phyloP scores from a whole-genome alignment of 30 jellyfish, hydroid and myxozoan species.

The Aurelia sp. region DNA sequence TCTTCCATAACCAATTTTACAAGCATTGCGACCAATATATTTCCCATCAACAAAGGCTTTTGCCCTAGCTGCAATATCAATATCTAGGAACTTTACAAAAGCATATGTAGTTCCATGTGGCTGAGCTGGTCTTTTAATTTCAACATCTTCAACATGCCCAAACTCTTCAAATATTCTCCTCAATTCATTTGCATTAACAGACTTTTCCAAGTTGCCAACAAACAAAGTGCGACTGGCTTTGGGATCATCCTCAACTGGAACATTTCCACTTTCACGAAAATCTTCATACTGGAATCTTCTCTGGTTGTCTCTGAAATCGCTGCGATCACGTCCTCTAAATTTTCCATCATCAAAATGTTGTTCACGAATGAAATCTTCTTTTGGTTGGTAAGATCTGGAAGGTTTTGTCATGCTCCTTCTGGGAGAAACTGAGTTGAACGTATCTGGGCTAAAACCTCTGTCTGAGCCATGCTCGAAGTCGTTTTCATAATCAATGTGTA shows the following conservation, averaged over 20 bases:
- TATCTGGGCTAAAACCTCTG: slow-evolving; percentile 70
- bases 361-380: slow-evolving; percentile 63
- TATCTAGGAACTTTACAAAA: slow-evolving; percentile 86
- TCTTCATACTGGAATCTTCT: slow-evolving; percentile 58
- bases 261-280: slow-evolving; percentile 58
- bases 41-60: slow-evolving; percentile 84
- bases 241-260: slow-evolving; percentile 85
- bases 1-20: slow-evolving; percentile 97
- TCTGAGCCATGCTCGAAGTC: slow-evolving; percentile 60
- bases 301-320: slow-evolving; percentile 54
- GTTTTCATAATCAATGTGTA: slow-evolving; percentile 92
- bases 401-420: slow-evolving; percentile 47
- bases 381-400: slow-evolving; percentile 49
- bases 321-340: slow-evolving; percentile 76
- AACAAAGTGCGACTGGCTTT: slow-evolving; percentile 97
- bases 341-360: slow-evolving; percentile 66
- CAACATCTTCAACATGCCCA: slow-evolving; percentile 97
- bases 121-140: slow-evolving; percentile 93
- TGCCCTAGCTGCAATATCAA: slow-evolving; percentile 95
- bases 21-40: slow-evolving; percentile 82
- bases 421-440: slow-evolving; percentile 58
- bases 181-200: slow-evolving; percentile 80
- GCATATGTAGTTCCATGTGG: slow-evolving; percentile 97
- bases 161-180: slow-evolving; percentile 84
- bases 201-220: slow-evolving; percentile 91